phyloP scores from a whole-genome alignment of 2,888 invertebrate genomes.

The Strigamia maritima region DNA sequence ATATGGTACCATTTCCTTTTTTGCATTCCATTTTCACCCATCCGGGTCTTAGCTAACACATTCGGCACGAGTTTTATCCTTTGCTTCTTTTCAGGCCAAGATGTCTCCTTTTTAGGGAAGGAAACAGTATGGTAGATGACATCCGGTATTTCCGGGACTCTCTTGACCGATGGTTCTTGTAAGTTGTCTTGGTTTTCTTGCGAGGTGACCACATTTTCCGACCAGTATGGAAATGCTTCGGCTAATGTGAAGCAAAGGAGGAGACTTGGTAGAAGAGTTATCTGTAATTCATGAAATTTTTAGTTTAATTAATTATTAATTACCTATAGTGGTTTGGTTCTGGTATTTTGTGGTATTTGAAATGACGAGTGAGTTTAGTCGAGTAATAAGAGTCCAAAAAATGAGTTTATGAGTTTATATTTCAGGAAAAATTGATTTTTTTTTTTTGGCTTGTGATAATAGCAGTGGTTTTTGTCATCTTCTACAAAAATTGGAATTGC shows the following conservation, averaged over 20 bases:
- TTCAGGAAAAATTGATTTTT: background rate
- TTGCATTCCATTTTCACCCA: background rate
- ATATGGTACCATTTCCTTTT: constrained; percentile 28
- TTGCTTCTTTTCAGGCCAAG: background rate
- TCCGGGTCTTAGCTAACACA: background rate
- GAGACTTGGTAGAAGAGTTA: background rate
- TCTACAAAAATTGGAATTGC: background rate
- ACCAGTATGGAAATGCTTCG: background rate
- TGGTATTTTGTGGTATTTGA: background rate
- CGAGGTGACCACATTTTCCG: background rate
- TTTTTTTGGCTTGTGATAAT: background rate
- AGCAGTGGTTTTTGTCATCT: no score
- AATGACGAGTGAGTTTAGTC: no score
- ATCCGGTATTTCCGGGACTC: background rate
- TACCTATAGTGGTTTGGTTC: background rate
- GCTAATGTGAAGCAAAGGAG: background rate
- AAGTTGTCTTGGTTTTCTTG: background rate
- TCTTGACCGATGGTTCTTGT: background rate
- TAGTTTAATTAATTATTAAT: background rate
- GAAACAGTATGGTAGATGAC: background rate
- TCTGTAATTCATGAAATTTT: background rate
- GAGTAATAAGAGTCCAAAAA: no score
- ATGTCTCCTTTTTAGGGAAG: background rate
- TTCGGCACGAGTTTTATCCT: background rate
- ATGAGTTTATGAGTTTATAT: no score